Base-by-base conservation (phyloP, 2,113 vertebrate genomes). In the Phainopepla nitens region DNA sequence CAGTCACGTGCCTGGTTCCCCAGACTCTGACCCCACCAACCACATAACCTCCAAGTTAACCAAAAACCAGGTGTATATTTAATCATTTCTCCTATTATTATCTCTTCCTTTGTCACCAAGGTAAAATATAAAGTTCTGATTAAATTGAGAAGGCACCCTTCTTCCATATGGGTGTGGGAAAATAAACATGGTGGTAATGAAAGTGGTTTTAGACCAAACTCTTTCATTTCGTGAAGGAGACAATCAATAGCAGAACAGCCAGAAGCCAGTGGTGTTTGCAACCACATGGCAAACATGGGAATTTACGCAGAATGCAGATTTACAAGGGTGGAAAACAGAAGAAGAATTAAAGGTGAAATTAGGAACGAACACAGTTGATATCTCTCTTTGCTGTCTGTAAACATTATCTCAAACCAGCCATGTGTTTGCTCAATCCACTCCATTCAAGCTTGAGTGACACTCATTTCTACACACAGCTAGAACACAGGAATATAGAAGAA, bases 11-110 rank as follows among this genome's bases (percentile, higher is more conserved):
- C 42, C 39, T 73, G 68, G 11, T 3, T 22, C 35, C 51, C 50
- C 82, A 93, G 93, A 96, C 93, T 96, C 94, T 97, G 94, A 96
- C 90, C 95, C 13, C 1, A 36, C 16, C 39, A 16, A 20, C 2
- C 0, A 28, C 39, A 8, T n/a, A 49, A 81, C 17, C 58, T 42
- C 36, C 0, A 0, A 72, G 76, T 95, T 95, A 94, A 93, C 64
- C 28, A 75, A 73, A 96, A 94, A 50, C 31, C 51, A 88, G 15
- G 19, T 18, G 9, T 4, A 5, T 9, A 5, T 23, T 4, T 17
- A 23, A 62, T 42, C 49, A 62, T 62, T 31, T 23, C 4, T 51
- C 20, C 39, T 44, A 2, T n/a, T 44, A 31, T 28, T 31, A 11
- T 22, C 24, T 49, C 22, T 23, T 10, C 5, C 17, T 51, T 62